Evolutionary conservation across 2,113 vertebrate genomes (phyloP).

Genomic region (Nothobranchius furzeri): DNA sequence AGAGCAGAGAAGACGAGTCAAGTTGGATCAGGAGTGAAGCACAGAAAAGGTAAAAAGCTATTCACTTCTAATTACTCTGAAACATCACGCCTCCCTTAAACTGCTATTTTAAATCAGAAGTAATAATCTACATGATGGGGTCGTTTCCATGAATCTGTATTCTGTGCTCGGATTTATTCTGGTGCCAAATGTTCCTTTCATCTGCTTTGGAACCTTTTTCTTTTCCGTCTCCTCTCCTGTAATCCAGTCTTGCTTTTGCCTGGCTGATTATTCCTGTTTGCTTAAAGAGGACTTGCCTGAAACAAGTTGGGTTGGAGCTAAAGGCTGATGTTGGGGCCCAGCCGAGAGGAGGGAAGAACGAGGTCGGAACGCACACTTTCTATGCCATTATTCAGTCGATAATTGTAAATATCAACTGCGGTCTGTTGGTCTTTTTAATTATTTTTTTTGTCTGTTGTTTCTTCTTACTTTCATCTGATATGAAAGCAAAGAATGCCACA

Average conservation of each 20-base stretch:
- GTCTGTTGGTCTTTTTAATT: neutral
- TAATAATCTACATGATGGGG: neutral
- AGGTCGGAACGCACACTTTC: constrained; percentile 32
- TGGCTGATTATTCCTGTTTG: constrained; percentile 24
- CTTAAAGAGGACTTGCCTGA: constrained; percentile 22
- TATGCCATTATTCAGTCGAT: constrained; percentile 29
- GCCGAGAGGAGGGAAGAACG: constrained; percentile 46
- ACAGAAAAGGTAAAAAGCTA: constrained; percentile 65
- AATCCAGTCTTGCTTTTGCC: constrained; percentile 41
- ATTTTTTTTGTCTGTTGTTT: neutral
- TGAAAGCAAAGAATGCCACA: constrained; percentile 44
- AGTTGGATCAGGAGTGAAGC: constrained; percentile 53
- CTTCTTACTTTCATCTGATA: constrained; percentile 19
- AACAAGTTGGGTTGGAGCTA: constrained; percentile 23
- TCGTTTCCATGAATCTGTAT: constrained; percentile 8
- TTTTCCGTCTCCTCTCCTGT: constrained; percentile 22
- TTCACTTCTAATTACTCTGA: neutral
- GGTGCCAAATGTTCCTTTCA: constrained; percentile 58
- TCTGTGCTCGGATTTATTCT: constrained; percentile 37
- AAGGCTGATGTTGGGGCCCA: constrained; percentile 56
- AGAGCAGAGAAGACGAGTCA: constrained; percentile 56
- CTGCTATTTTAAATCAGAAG: constrained; percentile 13
- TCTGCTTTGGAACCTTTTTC: constrained; percentile 37
- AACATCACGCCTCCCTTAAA: neutral
- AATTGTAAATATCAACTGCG: constrained; percentile 1